Evolutionary conservation across 1,140 invertebrate species (phyloP).

Genomic region (Bombyx mandarina): DNA sequence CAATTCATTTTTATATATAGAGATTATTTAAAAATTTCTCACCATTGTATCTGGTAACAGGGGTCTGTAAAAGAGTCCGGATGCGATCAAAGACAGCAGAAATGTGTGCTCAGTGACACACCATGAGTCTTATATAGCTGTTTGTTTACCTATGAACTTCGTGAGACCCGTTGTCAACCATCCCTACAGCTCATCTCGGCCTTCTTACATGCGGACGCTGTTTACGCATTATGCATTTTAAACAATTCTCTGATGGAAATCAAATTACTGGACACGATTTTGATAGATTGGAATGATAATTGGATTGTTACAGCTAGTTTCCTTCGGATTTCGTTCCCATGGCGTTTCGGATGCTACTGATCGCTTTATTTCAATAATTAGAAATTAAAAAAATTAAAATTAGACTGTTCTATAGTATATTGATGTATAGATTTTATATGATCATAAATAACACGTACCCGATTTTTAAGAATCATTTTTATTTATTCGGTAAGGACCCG

Average conservation of each 20-base stretch:
- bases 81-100: conserved; percentile 37
- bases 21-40: conserved; percentile 16
- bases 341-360: too few species aligned
- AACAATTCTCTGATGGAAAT: conserved; percentile 22
- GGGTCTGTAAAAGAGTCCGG: conserved; percentile 23
- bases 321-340: too few species aligned
- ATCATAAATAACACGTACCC: too few species aligned
- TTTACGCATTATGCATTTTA: conserved; percentile 8
- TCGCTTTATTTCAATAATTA: too few species aligned
- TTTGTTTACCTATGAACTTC: conserved; percentile 66
- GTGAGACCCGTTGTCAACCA: conserved; percentile 33
- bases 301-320: conserved; percentile 8
- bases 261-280: conserved; percentile 14
- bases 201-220: conserved; percentile 2
- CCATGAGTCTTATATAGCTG: conserved; percentile 56
- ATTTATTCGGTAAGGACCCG: too few species aligned
- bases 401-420: too few species aligned
- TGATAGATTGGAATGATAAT: conserved; percentile 10
- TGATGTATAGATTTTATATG: too few species aligned
- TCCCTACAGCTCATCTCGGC: conserved; percentile 34
- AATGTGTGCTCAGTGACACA: conserved; percentile 52
- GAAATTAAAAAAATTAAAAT: too few species aligned
- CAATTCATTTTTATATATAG: too few species aligned
- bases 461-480: too few species aligned
- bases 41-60: conserved; percentile 37